Evolutionary conservation across 2,113 vertebrate genomes (phyloP), one percentile per base, ranked within the genome.

Genomic region (Pipa parva): DNA sequence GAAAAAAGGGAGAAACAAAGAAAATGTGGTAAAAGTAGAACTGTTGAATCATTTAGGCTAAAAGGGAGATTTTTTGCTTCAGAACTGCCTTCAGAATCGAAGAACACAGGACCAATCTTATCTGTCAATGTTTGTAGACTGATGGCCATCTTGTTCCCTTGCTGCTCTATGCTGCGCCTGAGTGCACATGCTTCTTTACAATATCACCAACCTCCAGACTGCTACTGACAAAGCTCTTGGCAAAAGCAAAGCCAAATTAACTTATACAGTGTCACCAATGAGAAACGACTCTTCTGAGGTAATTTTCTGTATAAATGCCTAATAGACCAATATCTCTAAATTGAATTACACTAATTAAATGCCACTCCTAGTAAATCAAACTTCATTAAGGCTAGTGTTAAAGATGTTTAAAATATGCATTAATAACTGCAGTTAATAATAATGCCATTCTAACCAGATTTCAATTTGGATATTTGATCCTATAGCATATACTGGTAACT

Each of bases 281-380:
- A 81, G 81, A 80, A 81, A 79, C 72, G 74, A 80, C 80, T 77
- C 69, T 74, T 81, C n/a, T 63, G 80, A 79, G 79, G 65, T 75
- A 78, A 82, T 82, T 81, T 78, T 79, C 81, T 81, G 68, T 72
- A 77, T 76, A 78, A 77, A 76, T 71, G 71, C 74, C 70, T 80
- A 76, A 78, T 63, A 71, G 73, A 76, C 76, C 78, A 72, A 83
- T 74, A 67, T 71, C 79, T 81, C 73, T 76, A 83, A 81, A 84
- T 81, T 80, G 69, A 69, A 85, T 80, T 83, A 72, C 75, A 81
- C 81, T 83, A 83, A 83, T 84, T 82, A 86, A 87, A 82, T 77
- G 80, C 76, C 75, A 76, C 74, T 85, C 74, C 80, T 76, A 82
- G 76, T 80, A 79, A 78, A 80, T 83, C 79, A 81, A 63, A 80